phyloP scores from a whole-genome alignment of 2,797 vertebrate species.

The Gouania willdenowi region DNA sequence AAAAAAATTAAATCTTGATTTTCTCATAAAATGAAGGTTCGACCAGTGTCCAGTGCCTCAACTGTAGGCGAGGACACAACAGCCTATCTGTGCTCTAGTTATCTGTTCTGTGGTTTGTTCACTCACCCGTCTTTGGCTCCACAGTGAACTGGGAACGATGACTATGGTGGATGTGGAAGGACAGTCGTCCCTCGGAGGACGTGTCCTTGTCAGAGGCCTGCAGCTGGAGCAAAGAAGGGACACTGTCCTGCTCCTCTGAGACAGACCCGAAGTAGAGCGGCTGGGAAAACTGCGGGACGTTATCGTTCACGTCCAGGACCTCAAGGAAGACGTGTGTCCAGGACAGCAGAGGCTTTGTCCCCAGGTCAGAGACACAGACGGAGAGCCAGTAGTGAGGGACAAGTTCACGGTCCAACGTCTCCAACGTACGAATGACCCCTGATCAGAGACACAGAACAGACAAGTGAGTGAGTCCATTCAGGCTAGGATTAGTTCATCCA shows the following conservation, averaged over 20 bases:
- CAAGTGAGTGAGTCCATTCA: no score
- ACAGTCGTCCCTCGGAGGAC: conserved; percentile 83
- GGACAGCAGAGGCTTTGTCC: conserved; percentile 81
- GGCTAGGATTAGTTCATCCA: no score
- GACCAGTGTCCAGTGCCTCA: no score
- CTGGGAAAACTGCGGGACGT: conserved; percentile 85
- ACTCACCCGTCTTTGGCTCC: conserved; percentile 83
- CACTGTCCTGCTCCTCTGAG: conserved; percentile 79
- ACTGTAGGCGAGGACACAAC: no score
- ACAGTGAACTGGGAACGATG: conserved; percentile 80
- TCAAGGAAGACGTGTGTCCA: conserved; percentile 90
- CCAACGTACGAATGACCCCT: conserved; percentile 85
- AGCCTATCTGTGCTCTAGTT: no score
- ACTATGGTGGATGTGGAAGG: conserved; percentile 84
- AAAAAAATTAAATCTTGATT: no score
- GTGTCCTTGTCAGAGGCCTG: conserved; percentile 83
- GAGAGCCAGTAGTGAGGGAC: conserved; percentile 88
- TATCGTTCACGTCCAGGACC: conserved; percentile 90
- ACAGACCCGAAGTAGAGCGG: conserved; percentile 87
- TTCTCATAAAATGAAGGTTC: no score
- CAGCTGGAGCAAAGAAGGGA: conserved; percentile 80
- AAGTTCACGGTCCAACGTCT: conserved; percentile 82
- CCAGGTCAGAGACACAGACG: conserved; percentile 84
- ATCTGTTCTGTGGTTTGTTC: no score
- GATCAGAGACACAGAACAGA: neutral